Evolutionary conservation across 1,140 invertebrate species (phyloP).

Genomic region (Meteorus sp.): DNA sequence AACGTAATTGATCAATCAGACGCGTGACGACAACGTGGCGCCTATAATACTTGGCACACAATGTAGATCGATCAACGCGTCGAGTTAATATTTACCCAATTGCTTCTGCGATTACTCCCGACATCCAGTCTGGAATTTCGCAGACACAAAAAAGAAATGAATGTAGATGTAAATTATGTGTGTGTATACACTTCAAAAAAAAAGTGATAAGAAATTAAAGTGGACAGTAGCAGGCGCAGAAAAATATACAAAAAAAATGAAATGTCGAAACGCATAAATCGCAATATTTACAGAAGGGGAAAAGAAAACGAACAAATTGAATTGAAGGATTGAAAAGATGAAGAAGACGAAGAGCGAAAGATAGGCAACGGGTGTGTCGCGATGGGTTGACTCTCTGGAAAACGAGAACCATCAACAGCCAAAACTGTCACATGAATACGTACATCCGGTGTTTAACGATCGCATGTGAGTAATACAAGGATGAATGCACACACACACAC

Average conservation of each 20-base stretch:
- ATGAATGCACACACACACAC: no score
- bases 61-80: slow-evolving; percentile 10
- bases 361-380: no score
- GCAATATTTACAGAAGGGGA: no score
- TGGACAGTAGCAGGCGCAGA: neutral
- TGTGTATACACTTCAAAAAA: no score
- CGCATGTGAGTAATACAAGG: slow-evolving; percentile 5
- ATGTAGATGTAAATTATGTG: no score
- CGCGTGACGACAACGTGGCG: neutral
- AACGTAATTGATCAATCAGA: neutral
- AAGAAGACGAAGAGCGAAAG: no score
- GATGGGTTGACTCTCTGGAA: neutral
- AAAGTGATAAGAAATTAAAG: no score
- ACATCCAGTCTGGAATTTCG: neutral
- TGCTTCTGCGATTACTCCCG: slow-evolving; percentile 5
- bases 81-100: slow-evolving; percentile 27
- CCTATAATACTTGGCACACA: neutral
- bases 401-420: slow-evolving; percentile 3
- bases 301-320: no score
- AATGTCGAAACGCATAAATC: no score
- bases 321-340: no score
- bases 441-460: slow-evolving; percentile 12
- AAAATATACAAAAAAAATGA: neutral
- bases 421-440: slow-evolving; percentile 11
- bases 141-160: no score